A percentile compares a stretch with the other conserved stretches of the same genome.
These are phyloP conservation scores for Harpagifer antarcticus DNA, from an alignment of 2,797 vertebrate genomes.

Conservation along the genomic window DNA sequence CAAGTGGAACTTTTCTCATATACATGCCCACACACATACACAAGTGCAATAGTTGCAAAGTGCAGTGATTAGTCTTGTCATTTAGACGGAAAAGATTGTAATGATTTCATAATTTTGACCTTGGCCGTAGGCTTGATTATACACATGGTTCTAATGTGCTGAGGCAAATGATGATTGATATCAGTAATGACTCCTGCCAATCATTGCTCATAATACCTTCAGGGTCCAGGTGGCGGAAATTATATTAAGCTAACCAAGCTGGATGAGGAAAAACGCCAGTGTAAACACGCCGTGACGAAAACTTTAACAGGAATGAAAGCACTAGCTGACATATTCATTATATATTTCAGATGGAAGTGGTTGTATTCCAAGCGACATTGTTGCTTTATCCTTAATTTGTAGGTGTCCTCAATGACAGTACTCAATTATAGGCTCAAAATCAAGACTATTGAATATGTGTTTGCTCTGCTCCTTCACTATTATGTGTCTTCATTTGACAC, in stretches of 20 bases:
- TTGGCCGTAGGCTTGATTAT: conserved; percentile 76
- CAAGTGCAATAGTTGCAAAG: conserved; percentile 26
- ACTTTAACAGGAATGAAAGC: not conserved
- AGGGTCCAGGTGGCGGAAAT: conserved; percentile 59
- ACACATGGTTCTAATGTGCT: conserved; percentile 75
- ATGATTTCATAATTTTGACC: conserved; percentile 80
- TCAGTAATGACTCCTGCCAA: conserved; percentile 74
- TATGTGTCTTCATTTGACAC: not conserved
- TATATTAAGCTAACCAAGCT: conserved; percentile 22
- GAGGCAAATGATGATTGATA: conserved; percentile 81
- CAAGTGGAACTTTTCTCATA: conserved; percentile 59
- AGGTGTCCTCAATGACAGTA: conserved; percentile 11
- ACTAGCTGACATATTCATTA: no score
- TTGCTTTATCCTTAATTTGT: not conserved
- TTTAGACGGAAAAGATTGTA: conserved; percentile 69
- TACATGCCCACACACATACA: conserved; percentile 31
- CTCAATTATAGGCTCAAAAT: not conserved
- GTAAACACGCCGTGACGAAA: not conserved
- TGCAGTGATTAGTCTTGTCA: conserved; percentile 72
- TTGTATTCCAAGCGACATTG: not conserved
- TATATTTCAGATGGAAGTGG: no score
- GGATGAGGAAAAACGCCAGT: not conserved
- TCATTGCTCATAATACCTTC: conserved; percentile 60
- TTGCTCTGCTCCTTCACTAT: not conserved
- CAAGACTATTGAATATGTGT: not conserved